These are phyloP conservation scores for Oceanites oceanicus DNA, from an alignment of 2,113 vertebrate species.

Conservation along the genomic window DNA sequence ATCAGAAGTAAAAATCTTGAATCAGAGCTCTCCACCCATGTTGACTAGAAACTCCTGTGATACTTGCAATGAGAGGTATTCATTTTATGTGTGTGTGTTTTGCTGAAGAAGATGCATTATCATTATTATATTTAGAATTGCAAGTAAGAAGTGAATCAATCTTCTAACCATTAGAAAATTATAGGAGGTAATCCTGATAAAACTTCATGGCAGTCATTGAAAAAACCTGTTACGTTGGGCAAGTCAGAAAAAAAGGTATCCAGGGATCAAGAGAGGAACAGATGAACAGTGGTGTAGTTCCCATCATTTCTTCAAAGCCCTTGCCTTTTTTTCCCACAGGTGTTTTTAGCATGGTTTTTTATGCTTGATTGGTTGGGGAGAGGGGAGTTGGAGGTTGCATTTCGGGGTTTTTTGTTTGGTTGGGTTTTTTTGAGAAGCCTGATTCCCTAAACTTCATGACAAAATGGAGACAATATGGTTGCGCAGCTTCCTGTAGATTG, in stretches of 20 bases:
- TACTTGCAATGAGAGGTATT: neutral
- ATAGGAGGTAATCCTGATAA: neutral
- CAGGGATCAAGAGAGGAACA: neutral
- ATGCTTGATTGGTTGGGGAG: neutral
- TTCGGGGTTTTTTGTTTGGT: neutral
- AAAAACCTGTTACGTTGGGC: fast-evolving
- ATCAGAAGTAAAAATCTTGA: neutral
- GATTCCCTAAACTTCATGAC: neutral
- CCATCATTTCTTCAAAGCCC: neutral
- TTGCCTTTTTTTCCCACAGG: neutral
- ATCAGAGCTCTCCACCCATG: neutral
- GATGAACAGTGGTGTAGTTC: neutral
- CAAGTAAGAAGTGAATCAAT: neutral
- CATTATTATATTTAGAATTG: neutral
- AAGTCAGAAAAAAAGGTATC: neutral
- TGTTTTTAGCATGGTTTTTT: neutral
- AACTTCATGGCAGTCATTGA: neutral
- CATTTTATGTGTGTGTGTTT: neutral
- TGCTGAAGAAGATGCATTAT: neutral
- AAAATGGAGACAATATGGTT: neutral
- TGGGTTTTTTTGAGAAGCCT: neutral
- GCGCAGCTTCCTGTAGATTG: neutral
- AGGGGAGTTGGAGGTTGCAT: neutral
- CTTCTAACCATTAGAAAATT: neutral
- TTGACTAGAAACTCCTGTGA: neutral